Evolutionary conservation across 2,113 vertebrate genomes (phyloP).

Genomic region (Romanogobio albipinnatus): DNA sequence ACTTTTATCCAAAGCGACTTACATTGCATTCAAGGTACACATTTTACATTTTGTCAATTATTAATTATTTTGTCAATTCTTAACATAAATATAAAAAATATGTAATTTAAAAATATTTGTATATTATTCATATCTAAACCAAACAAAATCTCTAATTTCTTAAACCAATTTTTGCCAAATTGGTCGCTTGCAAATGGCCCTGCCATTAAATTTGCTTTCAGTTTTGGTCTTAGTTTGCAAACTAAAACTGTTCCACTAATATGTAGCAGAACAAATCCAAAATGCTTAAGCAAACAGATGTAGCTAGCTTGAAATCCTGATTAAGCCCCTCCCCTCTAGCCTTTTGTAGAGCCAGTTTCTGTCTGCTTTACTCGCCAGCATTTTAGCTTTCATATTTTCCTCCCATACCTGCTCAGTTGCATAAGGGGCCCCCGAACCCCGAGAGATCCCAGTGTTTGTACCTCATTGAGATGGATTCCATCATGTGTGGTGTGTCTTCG

Average conservation of each 20-base stretch:
- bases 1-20: too few relatives aligned
- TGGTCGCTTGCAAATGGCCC: not conserved
- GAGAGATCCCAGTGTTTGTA: slow-evolving; percentile 24
- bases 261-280: not conserved
- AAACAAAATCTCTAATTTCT: not conserved
- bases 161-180: not conserved
- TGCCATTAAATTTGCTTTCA: not conserved
- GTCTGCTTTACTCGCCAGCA: slow-evolving; percentile 53
- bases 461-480: slow-evolving; percentile 8
- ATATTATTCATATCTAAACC: not conserved
- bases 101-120: not conserved
- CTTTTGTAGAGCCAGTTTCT: slow-evolving; percentile 34
- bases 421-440: slow-evolving; percentile 46
- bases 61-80: too few relatives aligned
- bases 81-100: not conserved
- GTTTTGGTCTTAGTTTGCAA: not conserved
- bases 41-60: too few relatives aligned
- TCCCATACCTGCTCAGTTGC: slow-evolving; percentile 77
- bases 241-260: not conserved
- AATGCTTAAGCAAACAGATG: not conserved
- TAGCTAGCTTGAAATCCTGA: not conserved
- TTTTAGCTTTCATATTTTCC: slow-evolving; percentile 37
- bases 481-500: not conserved
- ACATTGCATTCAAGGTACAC: too few relatives aligned
- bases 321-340: slow-evolving; percentile 27